Evolutionary conservation across 2,888 invertebrate genomes (phyloP), one percentile per base, ranked within the genome.

Genomic region (Melieria crassipennis): DNA sequence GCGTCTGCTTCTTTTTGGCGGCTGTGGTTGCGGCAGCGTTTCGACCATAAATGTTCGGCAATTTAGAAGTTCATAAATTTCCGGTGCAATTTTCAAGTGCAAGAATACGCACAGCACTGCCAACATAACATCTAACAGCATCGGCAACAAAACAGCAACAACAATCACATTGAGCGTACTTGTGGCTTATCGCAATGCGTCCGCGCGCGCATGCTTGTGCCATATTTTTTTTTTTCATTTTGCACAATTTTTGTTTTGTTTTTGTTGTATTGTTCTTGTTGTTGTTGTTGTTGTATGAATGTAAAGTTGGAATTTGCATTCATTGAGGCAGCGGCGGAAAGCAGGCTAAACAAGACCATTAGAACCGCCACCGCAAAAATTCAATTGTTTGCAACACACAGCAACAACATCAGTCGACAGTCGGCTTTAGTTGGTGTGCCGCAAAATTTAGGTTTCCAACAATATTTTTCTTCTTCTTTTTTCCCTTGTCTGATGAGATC

Each of bases 341-440:
- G 4, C 16, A 57, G 30, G 52, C 13, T 56, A 56, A 65, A 65
- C 58, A 60, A 60, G 57, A 64, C 67, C 71, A 65, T 60, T 65
- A 71, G 16, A 52, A 64, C 65, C 68, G 70, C 73, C 73, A 71
- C 73, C 73, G 57, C 73, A 73, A 69, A 67, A 73, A 73, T 73
- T 68, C 73, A 69, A 73, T 73, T 73, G 73, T 73, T 73, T 58
- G n/a, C 47, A 6, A n/a, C n/a, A 30, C 30, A 30, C 30, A 30
- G 30, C 30, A 30, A 30, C 30, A n/a, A 62, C 13, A 46, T 47
- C 47, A 46, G n/a, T 62, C 47, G 62, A 45, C 10, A 45, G 58
- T 10, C 30, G 1, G 16, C 30, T 30, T 30, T 30, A 2, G 30
- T 30, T 30, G 30, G 30, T 30, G 30, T 2, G 30, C 30, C 2